Conservation (phyloP, 2,888 invertebrate species). For the Dendrolimus houi region DNA sequence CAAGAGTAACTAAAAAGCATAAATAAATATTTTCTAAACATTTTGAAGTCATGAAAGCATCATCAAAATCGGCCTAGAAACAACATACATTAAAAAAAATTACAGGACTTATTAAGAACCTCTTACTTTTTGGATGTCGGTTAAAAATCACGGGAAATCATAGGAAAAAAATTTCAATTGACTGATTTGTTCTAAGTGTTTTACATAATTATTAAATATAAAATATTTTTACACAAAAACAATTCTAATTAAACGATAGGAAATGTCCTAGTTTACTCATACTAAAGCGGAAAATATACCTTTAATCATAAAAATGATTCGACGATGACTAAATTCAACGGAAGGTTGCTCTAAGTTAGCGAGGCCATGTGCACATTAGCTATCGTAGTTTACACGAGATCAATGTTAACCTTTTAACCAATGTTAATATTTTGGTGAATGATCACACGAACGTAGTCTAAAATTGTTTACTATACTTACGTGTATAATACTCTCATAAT, state of each 20-base stretch:
- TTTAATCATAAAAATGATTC: slow-evolving; percentile 32
- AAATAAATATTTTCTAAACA: too few relatives aligned
- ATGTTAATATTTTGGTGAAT: slow-evolving; percentile 11
- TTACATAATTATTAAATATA: not conserved
- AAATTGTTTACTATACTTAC: not conserved
- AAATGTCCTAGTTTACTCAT: not conserved
- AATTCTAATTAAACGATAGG: not conserved
- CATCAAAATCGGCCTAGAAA: too few relatives aligned
- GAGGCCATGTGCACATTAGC: slow-evolving; percentile 14
- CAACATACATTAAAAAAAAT: too few relatives aligned
- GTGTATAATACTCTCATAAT: slow-evolving; percentile 11
- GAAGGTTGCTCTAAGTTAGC: slow-evolving; percentile 23
- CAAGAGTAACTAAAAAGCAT: too few relatives aligned
- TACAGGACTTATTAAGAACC: too few relatives aligned
- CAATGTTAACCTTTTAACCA: slow-evolving; percentile 6
- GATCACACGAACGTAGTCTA: not conserved
- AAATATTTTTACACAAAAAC: too few relatives aligned
- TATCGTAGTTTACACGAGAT: too few relatives aligned
- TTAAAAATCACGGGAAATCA: too few relatives aligned
- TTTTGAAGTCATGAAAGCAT: too few relatives aligned
- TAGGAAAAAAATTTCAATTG: too few relatives aligned
- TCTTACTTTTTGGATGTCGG: too few relatives aligned
- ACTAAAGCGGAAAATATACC: not conserved
- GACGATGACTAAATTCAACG: slow-evolving; percentile 40
- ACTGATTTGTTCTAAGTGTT: not conserved